A percentile compares a stretch with the other conserved stretches of the same genome.
Conservation (phyloP, 2,797 vertebrate species). For the Dendrocincla fuliginosa region DNA sequence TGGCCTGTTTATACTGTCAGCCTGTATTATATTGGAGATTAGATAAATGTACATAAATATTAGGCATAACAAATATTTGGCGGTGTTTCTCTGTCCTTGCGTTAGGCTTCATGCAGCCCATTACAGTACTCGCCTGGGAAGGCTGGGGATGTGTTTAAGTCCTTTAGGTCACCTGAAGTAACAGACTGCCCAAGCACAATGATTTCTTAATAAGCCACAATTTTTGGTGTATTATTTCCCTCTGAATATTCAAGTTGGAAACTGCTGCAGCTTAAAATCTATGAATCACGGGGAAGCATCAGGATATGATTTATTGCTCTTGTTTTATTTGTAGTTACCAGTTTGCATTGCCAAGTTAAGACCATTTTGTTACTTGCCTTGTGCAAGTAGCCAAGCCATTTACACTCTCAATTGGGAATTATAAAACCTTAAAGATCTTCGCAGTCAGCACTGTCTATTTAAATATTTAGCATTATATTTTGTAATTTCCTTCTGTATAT, state of each 20-base stretch:
- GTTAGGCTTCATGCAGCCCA: background rate
- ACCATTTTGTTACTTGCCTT: background rate
- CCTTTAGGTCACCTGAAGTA: background rate
- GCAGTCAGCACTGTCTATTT: slow-evolving; percentile 18
- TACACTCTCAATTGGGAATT: background rate
- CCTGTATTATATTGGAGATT: slow-evolving; percentile 66
- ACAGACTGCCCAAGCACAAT: background rate
- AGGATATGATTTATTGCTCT: background rate
- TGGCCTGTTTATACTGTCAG: slow-evolving; percentile 69
- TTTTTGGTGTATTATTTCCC: background rate
- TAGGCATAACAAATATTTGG: slow-evolving; percentile 50
- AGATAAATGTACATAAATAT: slow-evolving; percentile 51
- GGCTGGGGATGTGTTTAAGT: background rate
- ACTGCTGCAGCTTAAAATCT: background rate
- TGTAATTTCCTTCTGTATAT: slow-evolving; percentile 22
- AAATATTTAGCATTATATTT: slow-evolving; percentile 60
- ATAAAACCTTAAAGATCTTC: slow-evolving; percentile 26
- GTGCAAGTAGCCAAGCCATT: background rate
- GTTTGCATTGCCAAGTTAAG: background rate
- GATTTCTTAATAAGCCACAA: background rate
- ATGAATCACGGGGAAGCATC: background rate
- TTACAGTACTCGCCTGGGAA: background rate
- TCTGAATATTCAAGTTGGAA: background rate
- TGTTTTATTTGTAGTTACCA: background rate
- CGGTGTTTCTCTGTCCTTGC: background rate